Base-by-base conservation (phyloP, 1,140 invertebrate species). In the Formica exsecta region DNA sequence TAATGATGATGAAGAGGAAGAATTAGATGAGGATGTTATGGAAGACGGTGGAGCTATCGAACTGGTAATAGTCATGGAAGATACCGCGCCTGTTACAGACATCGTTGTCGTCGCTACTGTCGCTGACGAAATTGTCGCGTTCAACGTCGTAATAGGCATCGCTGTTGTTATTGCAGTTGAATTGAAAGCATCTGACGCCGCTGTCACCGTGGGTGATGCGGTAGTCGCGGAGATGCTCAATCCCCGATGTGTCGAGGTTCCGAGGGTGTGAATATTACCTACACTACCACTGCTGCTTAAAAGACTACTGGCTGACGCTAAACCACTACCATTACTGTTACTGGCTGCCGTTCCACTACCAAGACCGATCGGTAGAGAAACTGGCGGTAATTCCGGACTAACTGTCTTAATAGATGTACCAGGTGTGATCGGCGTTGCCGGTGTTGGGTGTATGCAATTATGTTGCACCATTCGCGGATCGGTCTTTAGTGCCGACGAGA, bases 331-430 rank as follows among this genome's bases (percentile, higher is more conserved):
- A 65, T 87, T 92, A 73, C 74, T 86, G 66, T 85, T 92, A 80
- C 84, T 89, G n/a, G 91, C 89, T 48, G 89, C 76, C 19, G 79
- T 86, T 61, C 79, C 88, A 59, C 68, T 83, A 75, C 88, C 76
- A 19, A 90, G 76, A 68, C 85, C 89, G 65, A 94, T 93, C 6
- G 95, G 93, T 66, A 95, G 84, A 16, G 94, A 92, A 65, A 94
- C 94, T 48, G 94, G 95, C 41, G 95, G 95, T 77, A 95, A 89
- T 89, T 95, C 95, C 38, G 95, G 95, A 89, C 95, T 95, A 29
- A 93, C 92, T 7, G 95, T 95, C 74, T 95, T 95, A 61, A 95
- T 91, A 5, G 92, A 93, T 29, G 94, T 93, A n/a, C 94, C 93
- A 1, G 95, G 95, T 2, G 94, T 95, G 44, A 95, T 93, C 0